Conservation (phyloP, 2,113 vertebrate species). For the Neofelis nebulosa region DNA sequence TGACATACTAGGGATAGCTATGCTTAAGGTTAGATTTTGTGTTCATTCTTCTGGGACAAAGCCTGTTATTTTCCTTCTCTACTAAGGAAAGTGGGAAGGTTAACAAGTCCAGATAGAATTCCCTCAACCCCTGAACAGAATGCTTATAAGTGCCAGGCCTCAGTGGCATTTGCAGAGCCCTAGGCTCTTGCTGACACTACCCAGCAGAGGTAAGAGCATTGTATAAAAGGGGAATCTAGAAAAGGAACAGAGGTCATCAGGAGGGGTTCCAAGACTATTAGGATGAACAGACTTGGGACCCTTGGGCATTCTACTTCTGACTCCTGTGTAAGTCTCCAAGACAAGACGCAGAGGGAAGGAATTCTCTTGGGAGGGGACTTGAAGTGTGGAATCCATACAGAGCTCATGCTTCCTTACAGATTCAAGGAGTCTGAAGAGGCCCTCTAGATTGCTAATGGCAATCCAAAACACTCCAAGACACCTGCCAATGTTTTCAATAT, state of each 20-base stretch:
- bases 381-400: neutral
- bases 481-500: neutral
- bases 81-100: neutral
- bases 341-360: neutral
- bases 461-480: neutral
- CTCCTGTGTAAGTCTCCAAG: neutral
- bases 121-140: conserved; percentile 5
- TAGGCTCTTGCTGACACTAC: neutral
- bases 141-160: conserved; percentile 26
- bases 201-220: conserved; percentile 7
- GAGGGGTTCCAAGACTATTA: neutral
- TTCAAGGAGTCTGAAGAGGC: neutral
- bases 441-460: neutral
- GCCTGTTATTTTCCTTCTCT: neutral
- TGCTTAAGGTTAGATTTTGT: neutral
- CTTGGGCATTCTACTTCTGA: neutral
- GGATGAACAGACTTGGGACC: neutral
- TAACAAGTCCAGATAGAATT: neutral
- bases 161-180: conserved; percentile 9
- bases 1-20: neutral
- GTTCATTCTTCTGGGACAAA: neutral
- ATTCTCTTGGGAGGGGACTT: neutral
- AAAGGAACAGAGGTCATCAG: neutral
- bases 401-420: neutral
- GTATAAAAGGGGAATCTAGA: neutral